These are phyloP conservation scores for Prochilodus magdalenae DNA, from an alignment of 2,113 vertebrate genomes.

Conservation along the genomic window DNA sequence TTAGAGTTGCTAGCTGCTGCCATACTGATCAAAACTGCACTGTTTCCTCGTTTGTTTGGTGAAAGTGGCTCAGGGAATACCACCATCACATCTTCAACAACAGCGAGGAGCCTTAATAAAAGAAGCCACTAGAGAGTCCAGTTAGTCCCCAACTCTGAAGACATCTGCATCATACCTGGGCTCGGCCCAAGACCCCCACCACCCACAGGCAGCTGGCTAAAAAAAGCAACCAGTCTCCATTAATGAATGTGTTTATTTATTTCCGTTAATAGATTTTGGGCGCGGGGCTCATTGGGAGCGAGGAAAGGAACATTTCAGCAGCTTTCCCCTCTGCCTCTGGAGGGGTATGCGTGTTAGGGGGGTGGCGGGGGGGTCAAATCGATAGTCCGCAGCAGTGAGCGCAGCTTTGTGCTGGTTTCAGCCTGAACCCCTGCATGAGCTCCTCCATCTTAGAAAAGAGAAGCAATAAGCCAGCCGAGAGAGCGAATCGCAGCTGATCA, in stretches of 20 bases:
- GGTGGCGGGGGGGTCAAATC: slow-evolving; percentile 41
- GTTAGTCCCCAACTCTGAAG: slow-evolving; percentile 26
- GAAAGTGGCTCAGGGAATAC: slow-evolving; percentile 37
- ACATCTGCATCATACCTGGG: slow-evolving; percentile 38
- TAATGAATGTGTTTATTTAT: slow-evolving; percentile 73
- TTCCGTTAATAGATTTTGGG: slow-evolving; percentile 62
- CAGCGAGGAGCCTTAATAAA: slow-evolving; percentile 32
- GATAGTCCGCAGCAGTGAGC: slow-evolving; percentile 47
- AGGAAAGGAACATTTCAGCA: slow-evolving; percentile 67
- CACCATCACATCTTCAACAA: slow-evolving; percentile 54
- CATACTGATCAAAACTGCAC: neutral
- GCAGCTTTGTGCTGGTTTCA: slow-evolving; percentile 38
- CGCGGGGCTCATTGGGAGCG: slow-evolving; percentile 56
- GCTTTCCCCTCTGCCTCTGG: slow-evolving; percentile 54
- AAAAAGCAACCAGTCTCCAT: slow-evolving; percentile 57
- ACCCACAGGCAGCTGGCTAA: slow-evolving; percentile 25
- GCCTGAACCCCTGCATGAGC: slow-evolving; percentile 15
- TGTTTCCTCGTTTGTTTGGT: slow-evolving; percentile 33
- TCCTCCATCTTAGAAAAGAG: slow-evolving; percentile 55
- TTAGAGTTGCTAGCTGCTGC: neutral
- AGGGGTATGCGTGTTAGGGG: slow-evolving; percentile 36
- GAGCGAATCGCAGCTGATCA: slow-evolving; percentile 68
- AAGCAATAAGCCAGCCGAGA: slow-evolving; percentile 53
- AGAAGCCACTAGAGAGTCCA: slow-evolving; percentile 42
- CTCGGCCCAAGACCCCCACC: slow-evolving; percentile 19